Conservation (phyloP, 2,797 vertebrate genomes). For the Catharus ustulatus region DNA sequence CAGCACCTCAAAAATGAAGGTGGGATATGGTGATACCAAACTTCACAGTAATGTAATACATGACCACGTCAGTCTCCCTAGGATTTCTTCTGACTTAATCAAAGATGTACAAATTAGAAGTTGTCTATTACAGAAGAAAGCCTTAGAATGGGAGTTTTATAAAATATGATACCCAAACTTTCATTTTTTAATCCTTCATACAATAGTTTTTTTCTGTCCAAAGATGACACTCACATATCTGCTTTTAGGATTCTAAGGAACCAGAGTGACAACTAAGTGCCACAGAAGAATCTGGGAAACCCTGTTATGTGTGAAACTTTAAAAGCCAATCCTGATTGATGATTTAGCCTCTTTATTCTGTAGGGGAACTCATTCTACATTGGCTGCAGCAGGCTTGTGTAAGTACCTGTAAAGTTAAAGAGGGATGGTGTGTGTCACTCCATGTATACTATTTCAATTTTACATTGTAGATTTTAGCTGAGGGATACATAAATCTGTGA, state of each 20-base stretch:
- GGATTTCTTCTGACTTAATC: not conserved
- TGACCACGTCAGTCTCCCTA: not conserved
- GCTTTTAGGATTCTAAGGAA: not conserved
- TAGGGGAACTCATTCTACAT: not conserved
- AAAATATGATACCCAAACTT: not conserved
- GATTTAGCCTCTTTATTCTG: not conserved
- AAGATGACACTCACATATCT: not conserved
- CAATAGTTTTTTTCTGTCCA: not conserved
- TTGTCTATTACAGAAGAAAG: not conserved
- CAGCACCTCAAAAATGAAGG: not conserved
- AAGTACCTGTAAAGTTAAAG: not conserved
- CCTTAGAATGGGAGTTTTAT: not conserved
- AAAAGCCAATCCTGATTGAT: not conserved
- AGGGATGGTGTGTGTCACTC: not conserved
- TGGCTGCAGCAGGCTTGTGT: not conserved
- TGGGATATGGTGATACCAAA: not conserved
- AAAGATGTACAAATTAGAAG: not conserved
- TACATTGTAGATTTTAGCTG: not conserved
- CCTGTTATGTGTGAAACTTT: not conserved
- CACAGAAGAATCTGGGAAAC: not conserved
- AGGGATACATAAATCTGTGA: not conserved
- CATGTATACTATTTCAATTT: not conserved
- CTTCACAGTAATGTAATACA: not conserved
- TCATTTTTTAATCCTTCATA: not conserved
- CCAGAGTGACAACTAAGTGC: not conserved